Base-by-base conservation (phyloP, 1,140 invertebrate genomes). In the Neodiprion virginianus region DNA sequence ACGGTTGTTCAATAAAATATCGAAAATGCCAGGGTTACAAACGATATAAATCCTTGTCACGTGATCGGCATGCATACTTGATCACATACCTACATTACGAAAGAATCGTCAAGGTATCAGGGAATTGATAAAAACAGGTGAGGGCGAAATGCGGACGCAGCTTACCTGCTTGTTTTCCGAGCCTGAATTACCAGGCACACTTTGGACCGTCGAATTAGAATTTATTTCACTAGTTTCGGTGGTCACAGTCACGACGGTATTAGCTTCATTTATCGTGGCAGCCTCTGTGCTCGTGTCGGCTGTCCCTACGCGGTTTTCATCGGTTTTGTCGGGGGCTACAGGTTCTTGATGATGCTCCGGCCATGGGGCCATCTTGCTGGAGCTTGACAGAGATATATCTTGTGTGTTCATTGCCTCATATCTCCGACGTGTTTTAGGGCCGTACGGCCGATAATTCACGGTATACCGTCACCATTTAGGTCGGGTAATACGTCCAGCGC, bases 321-420 rank as follows among this genome's bases (percentile, higher is more conserved):
- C 83, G 84, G 78, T 89, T 90, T 92, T 92, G 88, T 93, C 91
- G 80, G 91, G 91, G 77, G 92, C 91, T 87, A 92, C 91, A 69
- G 92, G 91, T 89, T 92, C 91, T 88, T 91, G 92, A 88, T 92
- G 91, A 88, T 93, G 90, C 84, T 92, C 91, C 85, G 92, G 92
- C 88, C 91, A 91, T 90, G 92, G 91, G 90, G 91, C 92, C 92
- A 93, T 93, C 87, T 92, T 92, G 88, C 89, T 87, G 83, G 89
- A 88, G 88, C 82, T 80, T 79, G 83, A 84, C 81, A 84, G 79
- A 72, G 81, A 79, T 75, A 79, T 84, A 71, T 85, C 80, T 53
- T 74, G 78, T 72, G 76, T 79, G 69, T 78, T 84, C 80, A 84
- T 82, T 79, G 68, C 74, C 76, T 75, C 66, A 23, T 79, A 69